phyloP scores from a whole-genome alignment of 2,888 invertebrate genomes.

The Ophioninae sp. region DNA sequence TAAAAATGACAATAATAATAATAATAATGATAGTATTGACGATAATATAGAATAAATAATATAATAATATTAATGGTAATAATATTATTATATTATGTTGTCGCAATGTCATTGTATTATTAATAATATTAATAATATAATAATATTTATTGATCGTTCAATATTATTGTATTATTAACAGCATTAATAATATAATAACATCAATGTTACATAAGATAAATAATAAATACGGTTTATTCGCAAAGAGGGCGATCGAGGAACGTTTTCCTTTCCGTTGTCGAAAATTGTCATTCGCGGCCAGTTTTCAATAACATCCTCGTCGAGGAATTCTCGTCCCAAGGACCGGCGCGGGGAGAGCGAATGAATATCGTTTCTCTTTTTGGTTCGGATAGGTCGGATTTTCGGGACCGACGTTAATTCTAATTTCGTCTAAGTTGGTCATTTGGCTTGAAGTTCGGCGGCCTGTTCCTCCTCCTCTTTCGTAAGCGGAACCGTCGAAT shows the following conservation, averaged over 20 bases:
- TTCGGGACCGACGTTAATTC: constrained; percentile 12
- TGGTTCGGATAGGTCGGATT: constrained; percentile 54
- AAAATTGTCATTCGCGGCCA: not conserved
- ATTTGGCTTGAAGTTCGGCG: constrained; percentile 79
- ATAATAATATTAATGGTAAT: constrained; percentile 52
- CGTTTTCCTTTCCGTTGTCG: not conserved
- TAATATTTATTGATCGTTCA: too few species aligned
- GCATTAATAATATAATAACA: too few species aligned
- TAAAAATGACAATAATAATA: constrained; percentile 45
- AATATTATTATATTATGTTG: constrained; percentile 52
- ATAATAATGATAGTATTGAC: constrained; percentile 12
- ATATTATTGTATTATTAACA: too few species aligned
- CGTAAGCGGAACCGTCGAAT: constrained; percentile 88
- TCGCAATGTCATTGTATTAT: too few species aligned
- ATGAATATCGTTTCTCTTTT: constrained; percentile 38
- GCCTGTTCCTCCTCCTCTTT: constrained; percentile 89
- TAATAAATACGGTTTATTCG: too few species aligned
- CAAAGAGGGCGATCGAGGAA: too few species aligned
- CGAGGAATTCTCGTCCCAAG: too few species aligned
- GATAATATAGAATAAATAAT: constrained; percentile 9
- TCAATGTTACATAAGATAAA: too few species aligned
- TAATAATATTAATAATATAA: too few species aligned
- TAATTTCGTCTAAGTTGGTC: constrained; percentile 68
- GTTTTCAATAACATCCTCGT: not conserved
- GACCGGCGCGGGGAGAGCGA: not conserved